These are phyloP conservation scores for Etia nguti DNA, from an alignment of 2,113 vertebrate species.

Conservation along the genomic window DNA sequence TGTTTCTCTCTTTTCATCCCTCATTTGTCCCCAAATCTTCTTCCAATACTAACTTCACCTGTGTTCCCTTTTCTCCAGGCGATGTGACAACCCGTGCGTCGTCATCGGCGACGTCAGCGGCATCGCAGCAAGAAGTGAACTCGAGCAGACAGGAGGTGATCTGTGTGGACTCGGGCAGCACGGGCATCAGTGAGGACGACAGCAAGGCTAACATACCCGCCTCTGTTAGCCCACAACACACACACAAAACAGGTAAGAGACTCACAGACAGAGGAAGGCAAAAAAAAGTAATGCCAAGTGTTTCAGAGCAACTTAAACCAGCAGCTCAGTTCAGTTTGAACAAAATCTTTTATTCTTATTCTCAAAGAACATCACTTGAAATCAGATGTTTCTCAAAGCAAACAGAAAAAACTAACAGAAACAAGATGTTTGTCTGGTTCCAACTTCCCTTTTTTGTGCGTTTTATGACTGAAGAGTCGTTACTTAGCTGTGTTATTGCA, in stretches of 20 bases:
- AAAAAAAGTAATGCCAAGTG: background rate
- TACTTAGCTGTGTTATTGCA: background rate
- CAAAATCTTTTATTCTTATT: background rate
- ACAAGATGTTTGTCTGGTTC: background rate
- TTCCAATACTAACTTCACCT: background rate
- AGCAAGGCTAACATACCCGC: slow-evolving; percentile 55
- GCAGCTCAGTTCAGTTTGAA: background rate
- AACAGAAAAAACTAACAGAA: background rate
- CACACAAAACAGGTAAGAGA: slow-evolving; percentile 80
- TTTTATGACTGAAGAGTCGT: background rate
- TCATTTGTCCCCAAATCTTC: background rate
- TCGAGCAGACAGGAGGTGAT: slow-evolving; percentile 75
- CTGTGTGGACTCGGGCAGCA: slow-evolving; percentile 79
- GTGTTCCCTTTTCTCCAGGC: slow-evolving; percentile 47
- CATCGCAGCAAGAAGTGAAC: slow-evolving; percentile 21
- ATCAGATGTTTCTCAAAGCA: background rate
- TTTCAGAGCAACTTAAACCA: background rate
- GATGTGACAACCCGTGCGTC: slow-evolving; percentile 74
- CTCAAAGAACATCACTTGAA: background rate
- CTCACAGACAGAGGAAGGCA: background rate
- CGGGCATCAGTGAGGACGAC: slow-evolving; percentile 66
- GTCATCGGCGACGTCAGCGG: slow-evolving; percentile 7
- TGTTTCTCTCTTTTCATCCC: background rate
- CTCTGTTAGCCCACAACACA: background rate
- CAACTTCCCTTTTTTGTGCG: background rate